phyloP scores from a whole-genome alignment of 2,797 vertebrate species.

The Clarias pachynema region DNA sequence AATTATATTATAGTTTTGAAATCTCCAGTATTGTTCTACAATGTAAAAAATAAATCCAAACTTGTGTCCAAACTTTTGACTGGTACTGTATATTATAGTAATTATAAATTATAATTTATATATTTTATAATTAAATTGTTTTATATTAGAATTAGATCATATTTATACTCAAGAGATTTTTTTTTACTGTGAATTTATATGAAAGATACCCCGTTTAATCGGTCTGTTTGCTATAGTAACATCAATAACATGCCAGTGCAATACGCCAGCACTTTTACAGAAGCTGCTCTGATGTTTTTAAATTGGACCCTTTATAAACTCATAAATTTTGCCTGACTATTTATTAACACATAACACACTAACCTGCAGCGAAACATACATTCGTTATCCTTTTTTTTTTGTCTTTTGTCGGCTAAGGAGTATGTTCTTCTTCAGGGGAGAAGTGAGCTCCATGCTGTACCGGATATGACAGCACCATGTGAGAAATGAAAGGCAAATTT shows the following conservation, averaged over 20 bases:
- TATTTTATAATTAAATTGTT: too few relatives aligned
- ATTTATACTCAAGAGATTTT: neutral
- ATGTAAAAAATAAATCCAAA: too few relatives aligned
- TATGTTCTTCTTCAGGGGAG: constrained; percentile 49
- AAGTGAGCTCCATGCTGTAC: constrained; percentile 46
- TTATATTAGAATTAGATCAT: neutral
- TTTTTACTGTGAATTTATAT: neutral
- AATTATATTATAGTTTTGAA: too few relatives aligned
- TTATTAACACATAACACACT: neutral
- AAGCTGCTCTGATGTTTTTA: neutral
- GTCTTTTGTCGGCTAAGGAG: neutral
- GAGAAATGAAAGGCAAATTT: constrained; percentile 67
- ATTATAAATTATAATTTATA: too few relatives aligned
- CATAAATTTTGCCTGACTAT: neutral
- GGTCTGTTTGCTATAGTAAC: neutral
- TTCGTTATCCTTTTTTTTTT: neutral
- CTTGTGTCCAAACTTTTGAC: too few relatives aligned
- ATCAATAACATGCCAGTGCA: neutral
- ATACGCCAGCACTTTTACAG: neutral
- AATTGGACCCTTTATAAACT: neutral
- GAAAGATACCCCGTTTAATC: neutral
- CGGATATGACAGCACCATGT: constrained; percentile 54
- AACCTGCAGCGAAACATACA: neutral
- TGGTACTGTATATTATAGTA: too few relatives aligned
- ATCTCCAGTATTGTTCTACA: too few relatives aligned